A percentile compares a stretch with the other conserved stretches of the same genome.
These are phyloP conservation scores for Leptinotarsa peninsularis DNA, from an alignment of 2,888 invertebrate genomes.

Conservation along the genomic window DNA sequence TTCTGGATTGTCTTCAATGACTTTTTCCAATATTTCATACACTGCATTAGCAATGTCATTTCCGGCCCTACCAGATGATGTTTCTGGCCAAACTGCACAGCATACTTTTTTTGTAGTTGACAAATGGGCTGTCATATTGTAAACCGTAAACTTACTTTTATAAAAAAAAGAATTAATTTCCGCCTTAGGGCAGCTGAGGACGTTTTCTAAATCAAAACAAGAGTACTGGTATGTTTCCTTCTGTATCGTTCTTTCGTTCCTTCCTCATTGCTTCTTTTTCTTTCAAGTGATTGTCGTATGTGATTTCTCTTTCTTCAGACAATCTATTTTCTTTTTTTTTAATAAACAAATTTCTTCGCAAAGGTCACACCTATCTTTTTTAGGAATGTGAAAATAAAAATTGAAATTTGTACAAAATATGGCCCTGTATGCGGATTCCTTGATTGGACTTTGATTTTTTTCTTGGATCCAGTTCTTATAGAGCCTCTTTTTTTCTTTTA, in stretches of 20 bases:
- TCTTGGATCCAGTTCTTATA: not conserved
- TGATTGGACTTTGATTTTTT: not conserved
- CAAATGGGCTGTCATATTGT: conserved; percentile 48
- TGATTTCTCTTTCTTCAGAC: conserved; percentile 18
- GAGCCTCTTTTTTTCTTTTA: not conserved
- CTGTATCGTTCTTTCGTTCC: conserved; percentile 25
- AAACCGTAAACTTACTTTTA: conserved; percentile 42
- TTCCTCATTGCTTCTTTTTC: conserved; percentile 24
- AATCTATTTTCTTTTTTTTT: conserved; percentile 18
- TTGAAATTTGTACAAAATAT: conserved; percentile 25
- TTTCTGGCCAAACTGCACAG: conserved; percentile 45
- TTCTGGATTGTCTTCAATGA: conserved; percentile 43
- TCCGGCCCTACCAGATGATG: conserved; percentile 29
- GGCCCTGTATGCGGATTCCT: not conserved
- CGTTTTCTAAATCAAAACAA: conserved; percentile 41
- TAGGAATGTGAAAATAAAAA: conserved; percentile 20
- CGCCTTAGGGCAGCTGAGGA: conserved; percentile 46
- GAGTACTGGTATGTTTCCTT: conserved; percentile 22
- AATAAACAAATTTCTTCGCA: conserved; percentile 14
- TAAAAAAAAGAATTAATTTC: conserved; percentile 48
- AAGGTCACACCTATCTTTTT: conserved; percentile 22
- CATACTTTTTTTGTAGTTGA: conserved; percentile 31
- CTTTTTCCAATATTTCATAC: conserved; percentile 44
- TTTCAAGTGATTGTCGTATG: conserved; percentile 18
- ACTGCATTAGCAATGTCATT: conserved; percentile 50